Conservation (phyloP, 2,113 vertebrate genomes). For the Speoplatyrhinus poulsoni region DNA sequence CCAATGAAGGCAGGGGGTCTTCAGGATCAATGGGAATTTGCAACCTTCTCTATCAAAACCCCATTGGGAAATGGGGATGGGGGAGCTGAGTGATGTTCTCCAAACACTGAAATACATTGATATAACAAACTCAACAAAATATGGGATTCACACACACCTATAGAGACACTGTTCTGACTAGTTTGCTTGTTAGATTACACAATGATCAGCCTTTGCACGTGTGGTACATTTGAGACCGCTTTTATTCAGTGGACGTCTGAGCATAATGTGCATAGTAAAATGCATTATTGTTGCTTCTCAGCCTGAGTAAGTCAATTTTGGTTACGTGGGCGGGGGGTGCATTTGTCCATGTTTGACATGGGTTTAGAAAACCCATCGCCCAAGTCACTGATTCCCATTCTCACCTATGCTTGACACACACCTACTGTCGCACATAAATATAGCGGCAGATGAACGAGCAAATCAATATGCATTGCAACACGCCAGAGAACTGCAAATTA, state of each 20-base stretch:
- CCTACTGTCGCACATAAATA: constrained; percentile 43
- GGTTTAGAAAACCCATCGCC: background rate
- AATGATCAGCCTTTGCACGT: no score
- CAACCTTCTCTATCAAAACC: constrained; percentile 45
- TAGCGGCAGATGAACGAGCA: constrained; percentile 36
- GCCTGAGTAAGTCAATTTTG: background rate
- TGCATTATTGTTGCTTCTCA: background rate
- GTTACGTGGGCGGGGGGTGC: background rate
- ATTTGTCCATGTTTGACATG: background rate
- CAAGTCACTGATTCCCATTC: constrained; percentile 11
- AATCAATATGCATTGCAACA: constrained; percentile 51
- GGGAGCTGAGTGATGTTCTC: background rate
- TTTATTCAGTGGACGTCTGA: no score
- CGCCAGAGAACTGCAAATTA: constrained; percentile 44
- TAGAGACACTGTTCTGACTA: background rate
- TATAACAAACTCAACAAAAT: background rate
- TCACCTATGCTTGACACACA: constrained; percentile 25
- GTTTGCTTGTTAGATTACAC: background rate
- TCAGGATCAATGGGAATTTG: constrained; percentile 23
- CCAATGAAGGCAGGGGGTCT: constrained; percentile 49
- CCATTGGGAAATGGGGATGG: constrained; percentile 15
- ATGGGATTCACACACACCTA: background rate
- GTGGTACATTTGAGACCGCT: no score
- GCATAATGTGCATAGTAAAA: no score
- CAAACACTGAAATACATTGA: background rate